phyloP scores from a whole-genome alignment of 1,140 invertebrate genomes.

The Brachionus rotundiformis region DNA sequence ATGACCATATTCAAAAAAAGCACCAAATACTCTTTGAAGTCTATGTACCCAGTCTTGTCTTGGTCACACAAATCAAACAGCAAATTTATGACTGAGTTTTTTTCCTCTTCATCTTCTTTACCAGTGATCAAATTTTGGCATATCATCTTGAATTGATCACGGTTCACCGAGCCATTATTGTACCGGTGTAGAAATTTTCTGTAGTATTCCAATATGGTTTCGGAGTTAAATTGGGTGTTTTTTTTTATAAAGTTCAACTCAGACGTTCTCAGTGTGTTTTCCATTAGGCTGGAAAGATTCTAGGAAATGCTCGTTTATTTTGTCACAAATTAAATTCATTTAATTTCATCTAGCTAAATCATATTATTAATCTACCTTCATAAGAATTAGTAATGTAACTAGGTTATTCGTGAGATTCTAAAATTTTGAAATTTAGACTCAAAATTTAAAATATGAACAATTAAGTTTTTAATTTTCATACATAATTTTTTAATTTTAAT shows the following conservation, averaged over 20 bases:
- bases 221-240: background rate
- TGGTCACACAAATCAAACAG: constrained; percentile 41
- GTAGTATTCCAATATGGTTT: constrained; percentile 28
- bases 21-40: constrained; percentile 49
- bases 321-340: too few relatives aligned
- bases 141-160: constrained; percentile 2
- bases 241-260: constrained; percentile 7
- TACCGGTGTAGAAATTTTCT: constrained; percentile 9
- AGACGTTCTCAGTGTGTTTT: background rate
- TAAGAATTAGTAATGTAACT: background rate
- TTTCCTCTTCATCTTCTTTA: constrained; percentile 1
- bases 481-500: background rate
- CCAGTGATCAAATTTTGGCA: background rate
- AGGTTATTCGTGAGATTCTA: background rate
- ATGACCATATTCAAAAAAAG: constrained; percentile 11
- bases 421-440: background rate
- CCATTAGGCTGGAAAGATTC: background rate
- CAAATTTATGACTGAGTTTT: constrained; percentile 17
- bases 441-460: background rate
- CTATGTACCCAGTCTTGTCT: constrained; percentile 34
- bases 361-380: background rate
- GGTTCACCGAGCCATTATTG: constrained; percentile 9
- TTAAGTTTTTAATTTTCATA: background rate
- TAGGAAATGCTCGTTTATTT: background rate
- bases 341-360: constrained; percentile 2